Conservation (phyloP, 1,140 invertebrate genomes). For the Tenebrio molitor region DNA sequence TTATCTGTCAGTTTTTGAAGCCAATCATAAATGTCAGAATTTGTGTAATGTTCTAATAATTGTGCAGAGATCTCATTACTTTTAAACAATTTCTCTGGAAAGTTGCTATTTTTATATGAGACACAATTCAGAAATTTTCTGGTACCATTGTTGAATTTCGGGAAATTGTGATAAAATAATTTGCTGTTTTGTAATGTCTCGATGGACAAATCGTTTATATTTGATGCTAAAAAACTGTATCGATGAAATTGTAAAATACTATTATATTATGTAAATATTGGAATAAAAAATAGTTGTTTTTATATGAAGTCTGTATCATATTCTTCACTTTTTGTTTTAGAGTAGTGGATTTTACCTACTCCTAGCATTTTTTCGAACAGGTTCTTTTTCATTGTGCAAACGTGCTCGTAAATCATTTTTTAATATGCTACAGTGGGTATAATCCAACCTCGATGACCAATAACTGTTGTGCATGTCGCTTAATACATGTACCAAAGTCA, state of each 20-base stretch:
- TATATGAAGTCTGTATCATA: slow-evolving; percentile 57
- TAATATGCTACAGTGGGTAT: slow-evolving; percentile 37
- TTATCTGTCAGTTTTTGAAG: not conserved
- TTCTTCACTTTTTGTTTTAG: slow-evolving; percentile 41
- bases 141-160: slow-evolving; percentile 59
- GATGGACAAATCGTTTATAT: slow-evolving; percentile 56
- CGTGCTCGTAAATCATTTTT: slow-evolving; percentile 15
- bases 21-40: too few relatives aligned
- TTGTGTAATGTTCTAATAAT: slow-evolving; percentile 20
- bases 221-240: slow-evolving; percentile 62
- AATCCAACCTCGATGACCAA: slow-evolving; percentile 56
- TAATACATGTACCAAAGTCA: slow-evolving; percentile 52
- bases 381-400: slow-evolving; percentile 4
- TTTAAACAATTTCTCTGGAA: slow-evolving; percentile 51
- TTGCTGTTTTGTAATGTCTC: slow-evolving; percentile 46
- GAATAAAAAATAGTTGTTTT: slow-evolving; percentile 61
- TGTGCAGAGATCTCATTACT: slow-evolving; percentile 58
- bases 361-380: slow-evolving; percentile 22
- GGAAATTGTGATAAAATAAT: slow-evolving; percentile 62
- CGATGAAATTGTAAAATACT: slow-evolving; percentile 60
- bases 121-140: slow-evolving; percentile 55
- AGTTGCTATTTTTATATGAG: slow-evolving; percentile 62
- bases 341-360: slow-evolving; percentile 52
- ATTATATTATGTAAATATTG: slow-evolving; percentile 59
- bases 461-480: slow-evolving; percentile 56